Percentiles rank a stretch among this genome's conserved stretches.
These are phyloP conservation scores for Ptilorrhoa leucosticta DNA, from an alignment of 2,113 vertebrate genomes.

Conservation along the genomic window DNA sequence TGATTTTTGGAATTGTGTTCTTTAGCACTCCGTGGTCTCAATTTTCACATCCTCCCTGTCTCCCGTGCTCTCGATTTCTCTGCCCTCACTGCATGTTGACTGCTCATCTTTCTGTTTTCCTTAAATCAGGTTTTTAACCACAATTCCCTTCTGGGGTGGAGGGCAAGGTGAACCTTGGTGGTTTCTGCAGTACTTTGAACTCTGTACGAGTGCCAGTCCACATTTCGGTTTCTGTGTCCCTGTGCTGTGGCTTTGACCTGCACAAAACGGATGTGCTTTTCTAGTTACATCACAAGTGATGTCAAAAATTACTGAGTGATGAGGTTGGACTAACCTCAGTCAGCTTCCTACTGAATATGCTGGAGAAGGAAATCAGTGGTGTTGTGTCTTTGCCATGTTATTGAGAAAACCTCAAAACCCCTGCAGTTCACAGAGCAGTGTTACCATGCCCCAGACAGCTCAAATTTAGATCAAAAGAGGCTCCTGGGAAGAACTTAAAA, in stretches of 20 bases:
- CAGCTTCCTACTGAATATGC: background rate
- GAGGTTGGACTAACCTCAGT: background rate
- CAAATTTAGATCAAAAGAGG: background rate
- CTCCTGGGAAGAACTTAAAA: background rate
- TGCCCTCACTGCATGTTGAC: background rate
- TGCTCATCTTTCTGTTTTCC: background rate
- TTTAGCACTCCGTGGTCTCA: constrained; percentile 16
- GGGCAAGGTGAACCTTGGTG: background rate
- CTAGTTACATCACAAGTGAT: background rate
- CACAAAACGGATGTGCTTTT: background rate
- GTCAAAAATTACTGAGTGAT: background rate
- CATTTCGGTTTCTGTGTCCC: background rate
- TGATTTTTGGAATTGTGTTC: constrained; percentile 49
- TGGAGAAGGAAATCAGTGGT: background rate
- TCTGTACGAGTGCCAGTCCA: background rate
- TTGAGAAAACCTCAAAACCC: background rate
- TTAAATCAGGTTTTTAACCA: background rate
- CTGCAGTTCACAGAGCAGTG: background rate
- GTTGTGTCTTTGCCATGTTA: background rate
- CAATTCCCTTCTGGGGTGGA: background rate
- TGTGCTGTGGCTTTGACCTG: background rate
- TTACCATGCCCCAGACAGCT: background rate
- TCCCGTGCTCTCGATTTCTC: background rate
- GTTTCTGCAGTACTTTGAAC: background rate
- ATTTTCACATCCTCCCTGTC: constrained; percentile 22